phyloP scores from a whole-genome alignment of 2,888 invertebrate genomes.

The Colostygia pectinataria region DNA sequence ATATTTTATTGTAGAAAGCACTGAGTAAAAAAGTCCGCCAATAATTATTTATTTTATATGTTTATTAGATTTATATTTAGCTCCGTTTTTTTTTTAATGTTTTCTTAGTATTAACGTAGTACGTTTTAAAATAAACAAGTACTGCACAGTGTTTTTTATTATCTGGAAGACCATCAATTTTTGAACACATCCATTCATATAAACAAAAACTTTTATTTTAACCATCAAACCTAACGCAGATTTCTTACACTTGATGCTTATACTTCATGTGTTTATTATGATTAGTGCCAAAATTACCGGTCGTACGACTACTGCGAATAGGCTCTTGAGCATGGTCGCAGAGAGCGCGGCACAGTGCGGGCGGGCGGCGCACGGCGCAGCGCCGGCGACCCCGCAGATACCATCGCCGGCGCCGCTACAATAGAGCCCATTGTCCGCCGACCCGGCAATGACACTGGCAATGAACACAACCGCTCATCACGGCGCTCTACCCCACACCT shows the following conservation, averaged over 20 bases:
- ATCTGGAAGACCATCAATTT: too few relatives aligned
- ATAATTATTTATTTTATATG: too few relatives aligned
- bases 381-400: constrained; percentile 45
- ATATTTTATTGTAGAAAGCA: too few relatives aligned
- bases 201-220: background rate
- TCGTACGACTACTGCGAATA: constrained; percentile 52
- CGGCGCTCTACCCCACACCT: constrained; percentile 13
- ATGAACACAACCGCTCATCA: constrained; percentile 24
- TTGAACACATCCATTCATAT: too few relatives aligned
- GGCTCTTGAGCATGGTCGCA: constrained; percentile 53
- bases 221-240: background rate
- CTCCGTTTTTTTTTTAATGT: too few relatives aligned
- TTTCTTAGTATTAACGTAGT: too few relatives aligned
- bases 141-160: too few relatives aligned
- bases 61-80: too few relatives aligned
- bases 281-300: constrained; percentile 57
- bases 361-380: constrained; percentile 44
- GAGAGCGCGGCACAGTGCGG: constrained; percentile 37
- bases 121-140: too few relatives aligned
- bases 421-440: constrained; percentile 51
- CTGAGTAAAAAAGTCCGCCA: too few relatives aligned
- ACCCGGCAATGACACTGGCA: constrained; percentile 56
- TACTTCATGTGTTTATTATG: too few relatives aligned
- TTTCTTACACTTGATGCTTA: too few relatives aligned
- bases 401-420: constrained; percentile 52